These are phyloP conservation scores for Eupithecia dodoneata DNA, from an alignment of 2,888 invertebrate genomes.

Conservation along the genomic window DNA sequence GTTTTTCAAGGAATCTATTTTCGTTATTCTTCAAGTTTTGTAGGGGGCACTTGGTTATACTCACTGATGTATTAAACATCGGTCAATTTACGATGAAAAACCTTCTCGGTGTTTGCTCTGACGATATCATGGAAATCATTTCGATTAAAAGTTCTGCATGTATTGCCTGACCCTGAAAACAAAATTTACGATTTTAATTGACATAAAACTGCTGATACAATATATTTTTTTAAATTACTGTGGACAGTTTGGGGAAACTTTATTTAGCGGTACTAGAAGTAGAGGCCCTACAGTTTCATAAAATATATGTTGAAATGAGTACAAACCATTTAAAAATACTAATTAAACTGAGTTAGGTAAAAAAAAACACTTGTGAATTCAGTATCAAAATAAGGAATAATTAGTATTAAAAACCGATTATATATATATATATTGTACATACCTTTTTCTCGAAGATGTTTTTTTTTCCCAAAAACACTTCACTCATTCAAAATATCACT, in stretches of 20 bases:
- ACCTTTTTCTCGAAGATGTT: background rate
- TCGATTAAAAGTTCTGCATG: background rate
- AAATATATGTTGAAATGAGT: conserved; percentile 6
- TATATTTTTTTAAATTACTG: background rate
- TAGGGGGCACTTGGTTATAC: background rate
- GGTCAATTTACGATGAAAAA: conserved; percentile 5
- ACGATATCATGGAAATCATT: conserved; percentile 5
- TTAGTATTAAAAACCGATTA: background rate
- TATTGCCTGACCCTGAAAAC: background rate
- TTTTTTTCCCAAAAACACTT: background rate
- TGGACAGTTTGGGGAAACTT: background rate
- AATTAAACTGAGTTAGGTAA: conserved; percentile 3
- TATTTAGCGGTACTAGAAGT: background rate
- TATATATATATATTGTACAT: background rate
- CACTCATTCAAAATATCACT: background rate
- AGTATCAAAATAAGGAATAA: background rate
- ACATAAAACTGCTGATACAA: background rate
- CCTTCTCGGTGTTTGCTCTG: conserved; percentile 3
- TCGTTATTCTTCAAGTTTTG: too few relatives aligned
- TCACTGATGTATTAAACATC: background rate
- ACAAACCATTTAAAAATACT: conserved; percentile 8
- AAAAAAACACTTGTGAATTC: background rate
- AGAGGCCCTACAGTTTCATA: conserved; percentile 2
- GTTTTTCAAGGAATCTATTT: too few relatives aligned
- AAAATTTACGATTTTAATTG: conserved; percentile 6